Evolutionary conservation across 2,888 invertebrate genomes (phyloP).

Genomic region (Azorinus chamasolen): DNA sequence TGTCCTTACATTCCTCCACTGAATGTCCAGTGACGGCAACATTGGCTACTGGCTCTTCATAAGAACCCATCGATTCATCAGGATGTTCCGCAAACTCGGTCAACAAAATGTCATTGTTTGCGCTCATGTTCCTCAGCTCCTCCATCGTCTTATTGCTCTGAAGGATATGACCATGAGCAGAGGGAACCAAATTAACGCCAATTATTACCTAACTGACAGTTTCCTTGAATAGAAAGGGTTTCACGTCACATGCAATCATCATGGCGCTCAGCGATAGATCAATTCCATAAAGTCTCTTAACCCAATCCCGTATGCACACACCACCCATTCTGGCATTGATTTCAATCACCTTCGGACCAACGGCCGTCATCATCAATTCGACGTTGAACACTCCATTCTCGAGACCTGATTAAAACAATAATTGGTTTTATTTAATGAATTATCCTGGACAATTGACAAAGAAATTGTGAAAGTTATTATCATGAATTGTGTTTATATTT

Average conservation of each 20-base stretch:
- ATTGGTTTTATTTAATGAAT: too few relatives aligned
- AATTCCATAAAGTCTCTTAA: slow-evolving; percentile 59
- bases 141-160: slow-evolving; percentile 5
- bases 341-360: slow-evolving; percentile 73
- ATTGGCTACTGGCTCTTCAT: slow-evolving; percentile 56
- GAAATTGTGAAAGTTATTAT: too few relatives aligned
- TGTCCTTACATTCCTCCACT: slow-evolving; percentile 13
- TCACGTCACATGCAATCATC: slow-evolving; percentile 51
- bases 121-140: slow-evolving; percentile 8
- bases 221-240: slow-evolving; percentile 49
- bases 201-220: slow-evolving; percentile 41
- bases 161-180: slow-evolving; percentile 48
- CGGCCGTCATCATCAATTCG: slow-evolving; percentile 70
- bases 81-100: slow-evolving; percentile 21
- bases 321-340: slow-evolving; percentile 76
- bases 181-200: slow-evolving; percentile 66
- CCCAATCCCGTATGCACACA: slow-evolving; percentile 70
- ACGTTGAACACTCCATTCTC: slow-evolving; percentile 69
- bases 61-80: neutral
- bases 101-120: slow-evolving; percentile 24
- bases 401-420: slow-evolving; percentile 58
- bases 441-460: too few relatives aligned
- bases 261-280: slow-evolving; percentile 50
- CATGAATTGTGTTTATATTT: too few relatives aligned
- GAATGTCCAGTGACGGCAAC: slow-evolving; percentile 28